Evolutionary conservation across 2,113 vertebrate species (phyloP), one percentile per base, ranked within the genome.

Genomic region (Chaetodon auriga): DNA sequence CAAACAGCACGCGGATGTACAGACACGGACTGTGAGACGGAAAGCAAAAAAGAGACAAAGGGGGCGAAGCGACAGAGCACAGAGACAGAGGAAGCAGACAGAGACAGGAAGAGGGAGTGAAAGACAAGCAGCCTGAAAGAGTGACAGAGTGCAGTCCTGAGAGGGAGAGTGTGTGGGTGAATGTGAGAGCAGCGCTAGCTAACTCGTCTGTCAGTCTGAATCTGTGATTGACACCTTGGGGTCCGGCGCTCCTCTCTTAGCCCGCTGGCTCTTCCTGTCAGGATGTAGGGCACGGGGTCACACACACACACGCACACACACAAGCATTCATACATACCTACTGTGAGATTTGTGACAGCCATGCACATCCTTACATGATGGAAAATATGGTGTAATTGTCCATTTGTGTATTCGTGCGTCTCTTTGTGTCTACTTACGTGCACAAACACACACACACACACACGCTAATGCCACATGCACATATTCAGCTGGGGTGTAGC

Each of bases 201-300:
- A 75, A 90, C 90, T 87, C 84, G 90, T 91, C 92, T 93, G 92
- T 94, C 93, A 93, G 84, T 92, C 92, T 53, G 45, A 62, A 83
- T 86, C 70, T 83, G 69, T 91, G 93, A 94, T 91, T 92, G 93
- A 86, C 93, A 94, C 90, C 86, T 80, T 14, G 2, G 91, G 85
- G 88, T 91, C 85, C 89, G 43, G 49, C 19, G 36, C 78, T 80
- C 83, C 73, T 78, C 80, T 87, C 85, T 84, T 78, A 83, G 87
- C 88, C 90, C 85, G 54, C 76, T 80, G 91, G 87, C 72, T 82
- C 87, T 76, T 89, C 75, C 89, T 90, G 90, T 90, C 91, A 89
- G 82, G 74, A 92, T 91, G 83, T 90, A 69, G 88, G 84, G 88
- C 88, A 83, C 30, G 64, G 73, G 92, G 90, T 89, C 91, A 87